Conservation (phyloP, 2,888 invertebrate genomes). For the Macrosoma leucophasiata region DNA sequence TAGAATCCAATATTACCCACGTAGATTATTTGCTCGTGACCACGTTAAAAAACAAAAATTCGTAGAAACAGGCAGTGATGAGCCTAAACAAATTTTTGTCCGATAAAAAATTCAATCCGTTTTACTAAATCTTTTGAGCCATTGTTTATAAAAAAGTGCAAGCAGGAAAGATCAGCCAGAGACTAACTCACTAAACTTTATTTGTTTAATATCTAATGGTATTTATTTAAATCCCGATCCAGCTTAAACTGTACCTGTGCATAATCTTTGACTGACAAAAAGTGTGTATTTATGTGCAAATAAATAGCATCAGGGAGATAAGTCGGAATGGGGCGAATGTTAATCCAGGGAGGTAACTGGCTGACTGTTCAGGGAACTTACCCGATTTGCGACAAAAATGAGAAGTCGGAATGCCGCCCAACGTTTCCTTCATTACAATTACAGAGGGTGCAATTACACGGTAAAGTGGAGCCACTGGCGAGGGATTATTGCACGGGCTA, state of each 20-base stretch:
- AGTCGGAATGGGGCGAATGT: slow-evolving; percentile 37
- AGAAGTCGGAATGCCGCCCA: slow-evolving; percentile 18
- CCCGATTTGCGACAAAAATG: slow-evolving; percentile 20
- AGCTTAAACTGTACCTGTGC: slow-evolving; percentile 63
- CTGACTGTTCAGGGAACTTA: too few species aligned
- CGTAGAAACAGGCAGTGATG: slow-evolving; percentile 47
- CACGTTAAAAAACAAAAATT: slow-evolving; percentile 34
- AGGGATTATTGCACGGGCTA: slow-evolving; percentile 47
- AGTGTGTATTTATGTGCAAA: slow-evolving; percentile 56
- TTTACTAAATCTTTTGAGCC: slow-evolving; percentile 49
- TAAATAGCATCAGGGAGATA: slow-evolving; percentile 47
- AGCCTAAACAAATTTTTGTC: slow-evolving; percentile 55
- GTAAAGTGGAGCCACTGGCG: slow-evolving; percentile 45
- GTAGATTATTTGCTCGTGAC: slow-evolving; percentile 16
- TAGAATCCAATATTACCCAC: slow-evolving; percentile 10
- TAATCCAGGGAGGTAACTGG: slow-evolving; percentile 33
- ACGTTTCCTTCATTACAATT: slow-evolving; percentile 39
- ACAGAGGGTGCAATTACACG: slow-evolving; percentile 61
- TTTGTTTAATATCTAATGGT: slow-evolving; percentile 68
- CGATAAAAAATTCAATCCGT: slow-evolving; percentile 61
- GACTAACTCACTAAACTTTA: slow-evolving; percentile 44
- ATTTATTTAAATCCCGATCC: slow-evolving; percentile 65
- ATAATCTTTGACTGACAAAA: slow-evolving; percentile 53
- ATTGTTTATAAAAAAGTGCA: slow-evolving; percentile 44
- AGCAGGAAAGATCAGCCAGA: slow-evolving; percentile 31